Percentiles rank a stretch among this genome's conserved stretches.
phyloP scores from a whole-genome alignment of 1,140 invertebrate genomes.

The Euwallacea similis region DNA sequence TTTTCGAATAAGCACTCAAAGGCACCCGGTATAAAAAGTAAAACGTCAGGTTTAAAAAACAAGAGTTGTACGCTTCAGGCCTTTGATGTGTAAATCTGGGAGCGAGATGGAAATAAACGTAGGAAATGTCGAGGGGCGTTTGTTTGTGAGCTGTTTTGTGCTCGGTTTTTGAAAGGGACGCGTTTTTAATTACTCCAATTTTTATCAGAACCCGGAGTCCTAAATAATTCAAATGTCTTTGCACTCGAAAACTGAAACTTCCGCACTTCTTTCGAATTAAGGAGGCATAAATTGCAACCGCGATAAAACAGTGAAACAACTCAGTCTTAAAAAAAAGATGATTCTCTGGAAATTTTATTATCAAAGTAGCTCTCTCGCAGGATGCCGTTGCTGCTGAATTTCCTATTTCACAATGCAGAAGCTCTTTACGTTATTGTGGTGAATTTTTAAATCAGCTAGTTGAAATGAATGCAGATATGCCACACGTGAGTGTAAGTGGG shows the following conservation, averaged over 20 bases:
- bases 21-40: slow-evolving; percentile 7
- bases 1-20: slow-evolving; percentile 10
- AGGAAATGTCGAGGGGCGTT: slow-evolving; percentile 11
- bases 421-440: slow-evolving; percentile 7
- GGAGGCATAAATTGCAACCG: not conserved
- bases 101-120: slow-evolving; percentile 14
- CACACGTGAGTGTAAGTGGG: no score
- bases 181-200: slow-evolving; percentile 13
- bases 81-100: slow-evolving; percentile 22
- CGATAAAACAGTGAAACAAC: slow-evolving; percentile 2
- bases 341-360: slow-evolving; percentile 7
- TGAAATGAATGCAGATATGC: not conserved
- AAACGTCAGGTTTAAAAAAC: slow-evolving; percentile 20
- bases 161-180: slow-evolving; percentile 7
- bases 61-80: slow-evolving; percentile 9
- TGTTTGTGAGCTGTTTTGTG: slow-evolving; percentile 19
- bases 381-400: slow-evolving; percentile 1
- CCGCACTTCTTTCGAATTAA: not conserved
- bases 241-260: not conserved
- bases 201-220: not conserved
- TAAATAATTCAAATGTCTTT: slow-evolving; percentile 2
- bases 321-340: slow-evolving; percentile 5
- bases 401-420: slow-evolving; percentile 10
- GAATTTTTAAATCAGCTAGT: slow-evolving; percentile 1
- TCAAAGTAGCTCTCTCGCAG: slow-evolving; percentile 3